phyloP scores from a whole-genome alignment of 37 sponge, comb jelly and placozoan genomes.

The Lycopodina hypogea region DNA sequence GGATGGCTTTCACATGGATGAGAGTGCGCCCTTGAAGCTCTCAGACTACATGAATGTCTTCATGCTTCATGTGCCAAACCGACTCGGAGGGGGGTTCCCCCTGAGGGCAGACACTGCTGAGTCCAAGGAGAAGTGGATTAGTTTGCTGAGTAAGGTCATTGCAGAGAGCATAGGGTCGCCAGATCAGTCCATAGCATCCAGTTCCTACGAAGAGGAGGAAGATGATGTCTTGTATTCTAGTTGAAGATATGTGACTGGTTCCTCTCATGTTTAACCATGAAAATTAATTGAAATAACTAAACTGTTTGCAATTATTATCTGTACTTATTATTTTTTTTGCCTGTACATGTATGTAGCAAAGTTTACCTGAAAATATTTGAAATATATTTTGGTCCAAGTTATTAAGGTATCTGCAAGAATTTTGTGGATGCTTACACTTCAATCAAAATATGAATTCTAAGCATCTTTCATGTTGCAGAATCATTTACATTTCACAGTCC shows the following conservation, averaged over 20 bases:
- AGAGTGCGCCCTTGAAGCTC: conserved; percentile 37
- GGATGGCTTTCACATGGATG: conserved; percentile 30
- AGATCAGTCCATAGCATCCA: conserved; percentile 5
- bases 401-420: too few relatives aligned
- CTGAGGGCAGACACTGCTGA: conserved; percentile 31
- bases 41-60: conserved; percentile 20
- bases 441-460: too few relatives aligned
- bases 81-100: conserved; percentile 50
- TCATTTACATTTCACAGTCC: too few relatives aligned
- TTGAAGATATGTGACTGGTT: neutral
- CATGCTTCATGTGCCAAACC: conserved; percentile 45
- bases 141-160: conserved; percentile 23
- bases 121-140: conserved; percentile 58
- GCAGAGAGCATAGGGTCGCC: neutral
- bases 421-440: too few relatives aligned
- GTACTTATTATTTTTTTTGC: neutral
- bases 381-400: too few relatives aligned
- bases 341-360: neutral
- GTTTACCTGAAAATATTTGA: too few relatives aligned
- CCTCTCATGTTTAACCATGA: neutral
- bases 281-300: neutral
- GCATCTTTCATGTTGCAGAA: too few relatives aligned
- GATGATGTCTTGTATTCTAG: neutral
- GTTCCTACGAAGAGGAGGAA: conserved; percentile 10
- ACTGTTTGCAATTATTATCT: neutral